Evolutionary conservation across 2,797 vertebrate genomes (phyloP), one percentile per base, ranked within the genome.

Genomic region (Labroides dimidiatus): DNA sequence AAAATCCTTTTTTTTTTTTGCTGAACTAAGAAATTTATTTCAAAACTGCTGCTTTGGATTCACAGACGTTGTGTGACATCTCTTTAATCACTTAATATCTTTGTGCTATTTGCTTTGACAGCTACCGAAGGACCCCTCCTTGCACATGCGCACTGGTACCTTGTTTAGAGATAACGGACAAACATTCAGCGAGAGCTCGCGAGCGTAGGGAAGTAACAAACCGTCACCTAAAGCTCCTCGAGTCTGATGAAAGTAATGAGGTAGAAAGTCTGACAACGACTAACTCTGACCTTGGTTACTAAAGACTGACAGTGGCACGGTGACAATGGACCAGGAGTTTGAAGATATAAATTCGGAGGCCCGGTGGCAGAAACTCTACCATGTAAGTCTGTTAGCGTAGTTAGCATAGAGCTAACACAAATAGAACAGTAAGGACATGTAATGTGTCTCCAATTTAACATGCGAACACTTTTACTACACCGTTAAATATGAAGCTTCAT

Each of bases 281-380:
- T 9, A 19, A 70, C 6, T 67, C 42, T 10, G 41, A 59, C 61
- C 44, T 33, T 20, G 30, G 72, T 69, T 54, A 47, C 33, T 76
- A 58, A 27, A 76, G 64, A 70, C 72, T 66, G 87, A 39, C 66
- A 30, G 10, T 59, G 69, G 74, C 80, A 77, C 77, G 4, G 50
- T 56, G 69, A 92, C 89, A 27, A 93, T 96, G 89, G 94, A 97
- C 81, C 93, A 91, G 85, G 94, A 97, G 84, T 97, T 96, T 91
- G 92, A 95, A 78, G 95, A 96, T 82, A 92, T 95, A 81, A 95
- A 98, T 54, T 94, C 94, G 16, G 93, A 94, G 74, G 94, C 94
- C 90, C 95, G 94, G 92, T 98, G 96, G 96, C 96, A 97, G 68
- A 95, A 95, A 84, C 89, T 96, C 13, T 98, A 97, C 86, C 77